Percentiles rank a stretch among this genome's conserved stretches.
Conservation (phyloP, 1,140 invertebrate genomes). For the Lordiphosa mommai region DNA sequence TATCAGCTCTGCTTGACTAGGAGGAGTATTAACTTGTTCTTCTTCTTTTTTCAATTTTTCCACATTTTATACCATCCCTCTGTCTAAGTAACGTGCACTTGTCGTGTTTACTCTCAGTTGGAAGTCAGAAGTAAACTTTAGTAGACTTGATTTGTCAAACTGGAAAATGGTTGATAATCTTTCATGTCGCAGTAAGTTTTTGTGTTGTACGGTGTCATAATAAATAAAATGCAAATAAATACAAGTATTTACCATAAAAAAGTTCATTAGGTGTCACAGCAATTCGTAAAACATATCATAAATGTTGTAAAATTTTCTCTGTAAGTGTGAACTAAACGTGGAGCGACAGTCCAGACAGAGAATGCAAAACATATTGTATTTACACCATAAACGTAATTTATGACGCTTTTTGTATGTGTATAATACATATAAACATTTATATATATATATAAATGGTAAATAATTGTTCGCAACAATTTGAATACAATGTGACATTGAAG, state of each 20-base stretch:
- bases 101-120: not conserved
- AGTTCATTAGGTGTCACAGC: slow-evolving; percentile 74
- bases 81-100: not conserved
- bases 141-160: too few relatives aligned
- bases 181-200: too few relatives aligned
- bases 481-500: slow-evolving; percentile 11
- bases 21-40: too few relatives aligned
- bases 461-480: not conserved
- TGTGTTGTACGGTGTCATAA: slow-evolving; percentile 2
- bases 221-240: slow-evolving; percentile 20
- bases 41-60: too few relatives aligned
- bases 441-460: not conserved
- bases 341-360: slow-evolving; percentile 17
- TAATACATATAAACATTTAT: not conserved
- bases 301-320: slow-evolving; percentile 79
- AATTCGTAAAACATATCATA: slow-evolving; percentile 80
- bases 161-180: too few relatives aligned
- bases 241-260: slow-evolving; percentile 42
- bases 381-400: slow-evolving; percentile 33
- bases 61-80: not conserved
- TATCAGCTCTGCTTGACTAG: too few relatives aligned
- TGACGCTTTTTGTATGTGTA: slow-evolving; percentile 4
- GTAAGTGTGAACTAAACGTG: slow-evolving; percentile 27
- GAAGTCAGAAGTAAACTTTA: too few relatives aligned
- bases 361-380: slow-evolving; percentile 42